Percentiles rank a stretch among this genome's conserved stretches.
phyloP scores from a whole-genome alignment of 2,113 vertebrate species.

The Neopipo cinnamomea region DNA sequence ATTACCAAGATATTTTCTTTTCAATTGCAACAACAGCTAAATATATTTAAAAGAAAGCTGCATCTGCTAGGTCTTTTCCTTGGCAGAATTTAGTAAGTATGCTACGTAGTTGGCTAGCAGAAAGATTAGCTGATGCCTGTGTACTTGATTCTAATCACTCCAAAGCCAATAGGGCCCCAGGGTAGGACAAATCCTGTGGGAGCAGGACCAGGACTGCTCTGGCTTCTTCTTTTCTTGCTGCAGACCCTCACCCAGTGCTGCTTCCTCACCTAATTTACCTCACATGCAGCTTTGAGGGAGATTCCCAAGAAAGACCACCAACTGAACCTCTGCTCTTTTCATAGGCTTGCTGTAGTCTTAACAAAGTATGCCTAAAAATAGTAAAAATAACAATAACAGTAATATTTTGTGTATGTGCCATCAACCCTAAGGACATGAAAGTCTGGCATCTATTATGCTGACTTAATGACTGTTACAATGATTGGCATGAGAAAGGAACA shows the following conservation, averaged over 20 bases:
- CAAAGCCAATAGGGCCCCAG: neutral
- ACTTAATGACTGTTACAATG: neutral
- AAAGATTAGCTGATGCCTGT: neutral
- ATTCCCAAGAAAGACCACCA: neutral
- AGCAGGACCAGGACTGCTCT: neutral
- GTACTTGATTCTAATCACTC: neutral
- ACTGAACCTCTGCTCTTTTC: neutral
- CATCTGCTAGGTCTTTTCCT: neutral
- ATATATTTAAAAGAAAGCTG: neutral
- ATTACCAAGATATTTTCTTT: neutral
- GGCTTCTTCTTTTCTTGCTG: neutral
- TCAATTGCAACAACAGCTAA: neutral
- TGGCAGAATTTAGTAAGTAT: neutral
- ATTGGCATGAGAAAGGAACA: constrained; percentile 24
- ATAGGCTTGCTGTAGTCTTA: neutral
- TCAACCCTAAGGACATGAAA: neutral
- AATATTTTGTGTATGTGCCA: neutral
- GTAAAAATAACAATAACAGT: constrained; percentile 34
- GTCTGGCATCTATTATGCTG: neutral
- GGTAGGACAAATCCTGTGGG: neutral
- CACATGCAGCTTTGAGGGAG: neutral
- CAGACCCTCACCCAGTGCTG: neutral
- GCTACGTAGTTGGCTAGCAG: neutral
- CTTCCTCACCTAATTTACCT: neutral
- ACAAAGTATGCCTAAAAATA: constrained; percentile 37